These are phyloP conservation scores for Vanessa tameamea DNA, from an alignment of 1,140 invertebrate genomes.

Conservation along the genomic window DNA sequence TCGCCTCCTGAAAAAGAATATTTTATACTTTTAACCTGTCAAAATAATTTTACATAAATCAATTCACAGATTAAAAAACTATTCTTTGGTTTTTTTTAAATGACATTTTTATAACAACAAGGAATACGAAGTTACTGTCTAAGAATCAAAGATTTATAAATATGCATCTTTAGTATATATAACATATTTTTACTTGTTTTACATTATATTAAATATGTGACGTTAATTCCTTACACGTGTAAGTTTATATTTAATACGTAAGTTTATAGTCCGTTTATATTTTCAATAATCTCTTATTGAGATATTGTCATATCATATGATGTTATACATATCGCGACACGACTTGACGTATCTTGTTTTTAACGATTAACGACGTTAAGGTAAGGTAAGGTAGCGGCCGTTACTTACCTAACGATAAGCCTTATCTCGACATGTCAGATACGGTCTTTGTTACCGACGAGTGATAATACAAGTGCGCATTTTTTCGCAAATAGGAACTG, in stretches of 20 bases:
- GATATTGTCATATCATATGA: background rate
- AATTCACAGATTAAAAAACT: no score
- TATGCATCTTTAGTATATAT: no score
- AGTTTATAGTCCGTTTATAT: background rate
- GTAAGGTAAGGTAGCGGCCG: slow-evolving; percentile 50
- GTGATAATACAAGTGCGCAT: background rate
- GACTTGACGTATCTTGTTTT: slow-evolving; percentile 31
- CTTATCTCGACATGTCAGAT: slow-evolving; percentile 21
- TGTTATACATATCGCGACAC: slow-evolving; percentile 9
- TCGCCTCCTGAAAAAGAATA: no score
- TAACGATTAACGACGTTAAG: slow-evolving; percentile 47
- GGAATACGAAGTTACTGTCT: no score
- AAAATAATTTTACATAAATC: no score
- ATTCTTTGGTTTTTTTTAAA: no score
- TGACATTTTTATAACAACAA: no score
- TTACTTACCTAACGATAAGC: slow-evolving; percentile 46
- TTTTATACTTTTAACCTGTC: no score
- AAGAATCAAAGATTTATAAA: no score
- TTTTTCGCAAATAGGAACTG: slow-evolving; percentile 17
- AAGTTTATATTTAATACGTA: no score
- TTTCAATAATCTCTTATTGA: background rate
- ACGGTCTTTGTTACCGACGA: slow-evolving; percentile 9
- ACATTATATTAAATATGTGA: no score
- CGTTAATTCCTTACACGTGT: background rate
- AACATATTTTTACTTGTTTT: no score